Base-by-base conservation (phyloP, 2,113 vertebrate species). In the Oxyruncus cristatus region DNA sequence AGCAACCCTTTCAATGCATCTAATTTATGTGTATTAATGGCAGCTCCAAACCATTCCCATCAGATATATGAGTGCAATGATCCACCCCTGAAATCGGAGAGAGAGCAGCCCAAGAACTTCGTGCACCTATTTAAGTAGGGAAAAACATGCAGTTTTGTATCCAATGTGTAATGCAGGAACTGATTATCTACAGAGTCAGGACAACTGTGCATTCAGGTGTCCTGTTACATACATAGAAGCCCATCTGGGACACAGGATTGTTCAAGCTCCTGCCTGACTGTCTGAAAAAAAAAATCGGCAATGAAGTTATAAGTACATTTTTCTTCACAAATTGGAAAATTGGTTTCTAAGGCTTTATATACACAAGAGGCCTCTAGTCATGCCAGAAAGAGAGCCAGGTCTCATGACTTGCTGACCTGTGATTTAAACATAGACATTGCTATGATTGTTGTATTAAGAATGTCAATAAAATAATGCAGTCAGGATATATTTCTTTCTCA, bases 381-480 rank as follows among this genome's bases (percentile, higher is more conserved):
- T 77, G 88, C 81, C 91, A 94, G 78, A 87, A 74, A 71, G 58
- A 72, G 35, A 84, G 91, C 47, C 86, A 92, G 74, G 63, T 81
- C 90, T 93, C 84, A 85, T 92, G 68, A 94, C 67, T 89, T 95
- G 37, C 46, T 95, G 95, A 91, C 74, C 68, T 33, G 16, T 84
- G 85, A 88, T 74, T 95, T 95, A 89, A 91, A 79, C 44, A 80
- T 5, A 94, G 82, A 86, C 3, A 3, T 33, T 76, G 37, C 70
- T 79, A 53, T 58, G 77, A 82, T 33, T 93, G 50, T 77, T 70
- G 58, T 39, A 76, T 49, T 93, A 89, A 88, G 67, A 92, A 92
- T 0, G 3, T 92, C 75, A 96, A 79, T 91, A 82, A 94, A 94
- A 80, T 77, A 86, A 91, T 55, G 53, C n/a, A 95, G 85, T 82